phyloP scores from a whole-genome alignment of 2,113 vertebrate species.

The Podarcis muralis region DNA sequence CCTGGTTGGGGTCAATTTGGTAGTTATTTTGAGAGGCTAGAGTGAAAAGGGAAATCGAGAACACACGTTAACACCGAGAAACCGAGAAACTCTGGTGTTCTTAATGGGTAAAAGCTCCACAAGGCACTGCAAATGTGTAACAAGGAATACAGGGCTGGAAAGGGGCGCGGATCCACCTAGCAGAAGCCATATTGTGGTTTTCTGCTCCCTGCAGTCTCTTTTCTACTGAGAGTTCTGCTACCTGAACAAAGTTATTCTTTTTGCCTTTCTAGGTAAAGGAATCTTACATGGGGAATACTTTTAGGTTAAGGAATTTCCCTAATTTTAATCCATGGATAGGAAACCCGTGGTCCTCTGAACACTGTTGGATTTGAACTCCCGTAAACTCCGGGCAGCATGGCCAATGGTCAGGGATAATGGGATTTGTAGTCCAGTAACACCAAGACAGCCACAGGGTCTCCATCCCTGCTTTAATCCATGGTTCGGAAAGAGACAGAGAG shows the following conservation, averaged over 20 bases:
- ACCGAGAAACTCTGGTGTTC: rapidly evolving
- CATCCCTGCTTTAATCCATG: neutral
- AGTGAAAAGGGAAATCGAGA: neutral
- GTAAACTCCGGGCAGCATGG: too few species aligned
- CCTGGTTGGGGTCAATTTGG: constrained; percentile 89
- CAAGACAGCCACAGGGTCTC: neutral
- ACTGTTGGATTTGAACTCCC: neutral
- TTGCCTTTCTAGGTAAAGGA: neutral
- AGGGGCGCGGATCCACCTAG: neutral
- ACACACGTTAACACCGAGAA: rapidly evolving
- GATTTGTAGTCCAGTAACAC: neutral
- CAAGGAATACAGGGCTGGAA: neutral
- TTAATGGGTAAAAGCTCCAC: neutral
- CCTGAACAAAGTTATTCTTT: neutral
- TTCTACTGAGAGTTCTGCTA: neutral
- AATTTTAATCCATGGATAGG: neutral
- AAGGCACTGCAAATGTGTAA: neutral
- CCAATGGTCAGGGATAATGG: neutral
- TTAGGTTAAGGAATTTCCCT: neutral
- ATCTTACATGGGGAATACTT: neutral
- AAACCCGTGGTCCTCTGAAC: neutral
- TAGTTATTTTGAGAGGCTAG: constrained; percentile 90
- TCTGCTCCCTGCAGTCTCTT: neutral
- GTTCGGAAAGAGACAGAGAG: neutral
- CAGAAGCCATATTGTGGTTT: too few species aligned